Evolutionary conservation across 2,888 invertebrate genomes (phyloP).

Genomic region (Trisateles emortualis): DNA sequence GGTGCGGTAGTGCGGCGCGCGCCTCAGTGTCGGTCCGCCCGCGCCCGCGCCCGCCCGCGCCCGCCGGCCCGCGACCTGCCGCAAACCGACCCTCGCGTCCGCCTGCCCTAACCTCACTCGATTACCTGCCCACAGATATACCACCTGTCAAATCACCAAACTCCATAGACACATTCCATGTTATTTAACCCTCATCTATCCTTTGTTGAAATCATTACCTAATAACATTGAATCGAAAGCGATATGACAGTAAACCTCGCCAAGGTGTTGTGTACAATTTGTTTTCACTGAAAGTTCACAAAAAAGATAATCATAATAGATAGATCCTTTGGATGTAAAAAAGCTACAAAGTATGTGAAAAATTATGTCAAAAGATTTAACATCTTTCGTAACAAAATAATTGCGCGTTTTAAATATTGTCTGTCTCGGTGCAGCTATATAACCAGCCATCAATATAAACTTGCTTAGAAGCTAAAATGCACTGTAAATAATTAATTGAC

Average conservation of each 20-base stretch:
- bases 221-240: slow-evolving; percentile 36
- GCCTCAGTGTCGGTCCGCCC: slow-evolving; percentile 83
- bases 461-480: neutral
- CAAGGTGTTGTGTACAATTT: slow-evolving; percentile 34
- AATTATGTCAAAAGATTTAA: neutral
- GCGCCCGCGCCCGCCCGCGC: slow-evolving; percentile 83
- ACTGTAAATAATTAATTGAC: neutral
- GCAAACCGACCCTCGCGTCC: slow-evolving; percentile 68
- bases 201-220: slow-evolving; percentile 27
- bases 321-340: slow-evolving; percentile 4
- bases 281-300: slow-evolving; percentile 27
- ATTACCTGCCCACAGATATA: slow-evolving; percentile 62
- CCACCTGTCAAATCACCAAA: slow-evolving; percentile 65
- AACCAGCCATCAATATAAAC: neutral
- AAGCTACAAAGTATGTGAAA: neutral
- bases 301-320: slow-evolving; percentile 2
- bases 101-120: slow-evolving; percentile 75
- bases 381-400: neutral
- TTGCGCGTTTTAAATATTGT: neutral
- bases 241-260: slow-evolving; percentile 38
- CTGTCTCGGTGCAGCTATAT: neutral
- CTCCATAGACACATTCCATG: slow-evolving; percentile 33
- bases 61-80: slow-evolving; percentile 75
- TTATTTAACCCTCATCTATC: slow-evolving; percentile 21
- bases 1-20: slow-evolving; percentile 74